Evolutionary conservation across 2,113 vertebrate genomes (phyloP), one percentile per base, ranked within the genome.

Genomic region (Papio anubis): DNA sequence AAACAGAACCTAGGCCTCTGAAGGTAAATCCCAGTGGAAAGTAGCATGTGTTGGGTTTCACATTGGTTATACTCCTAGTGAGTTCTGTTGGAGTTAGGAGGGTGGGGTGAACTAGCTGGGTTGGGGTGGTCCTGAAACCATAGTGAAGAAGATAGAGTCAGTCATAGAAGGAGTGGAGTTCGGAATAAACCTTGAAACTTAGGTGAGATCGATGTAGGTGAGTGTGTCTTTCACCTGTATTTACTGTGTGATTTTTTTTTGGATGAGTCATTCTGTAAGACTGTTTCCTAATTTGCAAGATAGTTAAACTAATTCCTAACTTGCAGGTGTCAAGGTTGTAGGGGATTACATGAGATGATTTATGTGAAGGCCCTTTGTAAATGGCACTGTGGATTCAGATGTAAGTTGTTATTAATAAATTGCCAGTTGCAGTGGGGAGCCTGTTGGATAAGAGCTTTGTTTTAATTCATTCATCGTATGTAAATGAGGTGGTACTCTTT

Each of bases 381-480:
- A 17, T 50, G 70, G 45, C 73, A 89, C 35, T 7, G 6, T 90
- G 90, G 78, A 75, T 83, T 75, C 64, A 79, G 20, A 80, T 70
- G 13, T 84, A 84, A 82, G 55, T 38, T 93, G 50, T 94, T 84
- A 87, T 35, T 96, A 79, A 85, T 92, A 75, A 83, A 79, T 80
- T 85, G 68, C 82, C 73, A 21, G 83, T 93, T 95, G 78, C 11
- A 40, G 5, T 27, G 32, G 52, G 23, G 75, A 85, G 45, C 61
- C 88, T 82, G 30, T 82, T 87, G 68, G 76, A 21, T 95, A 25
- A 25, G 35, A 82, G 79, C 79, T 94, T 93, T 78, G 13, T 93
- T 93, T 93, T 73, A 93, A 79, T 92, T 90, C 88, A 80, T 64
- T 93, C 78, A 70, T 93, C 52, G 17, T 43, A n/a, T 87, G 80